phyloP scores from a whole-genome alignment of 2,797 vertebrate species.

The Chrosomus eos region DNA sequence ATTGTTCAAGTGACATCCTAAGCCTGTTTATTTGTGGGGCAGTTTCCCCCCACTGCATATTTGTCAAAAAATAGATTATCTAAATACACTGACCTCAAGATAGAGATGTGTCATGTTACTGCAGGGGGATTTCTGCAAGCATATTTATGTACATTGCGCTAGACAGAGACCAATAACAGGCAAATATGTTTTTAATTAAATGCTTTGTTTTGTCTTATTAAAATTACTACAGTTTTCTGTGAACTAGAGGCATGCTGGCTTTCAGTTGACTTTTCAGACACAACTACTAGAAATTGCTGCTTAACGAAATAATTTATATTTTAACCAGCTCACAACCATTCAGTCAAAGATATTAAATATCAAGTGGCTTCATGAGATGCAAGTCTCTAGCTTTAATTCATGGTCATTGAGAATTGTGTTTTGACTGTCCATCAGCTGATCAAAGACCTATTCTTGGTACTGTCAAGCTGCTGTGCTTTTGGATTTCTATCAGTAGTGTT shows the following conservation, averaged over 20 bases:
- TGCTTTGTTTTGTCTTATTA: neutral
- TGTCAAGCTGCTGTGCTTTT: conserved; percentile 38
- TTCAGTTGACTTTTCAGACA: neutral
- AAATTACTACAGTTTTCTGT: neutral
- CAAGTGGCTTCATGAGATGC: neutral
- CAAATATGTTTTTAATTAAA: neutral
- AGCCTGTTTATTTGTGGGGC: conserved; percentile 33
- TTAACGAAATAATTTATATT: neutral
- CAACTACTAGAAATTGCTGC: neutral
- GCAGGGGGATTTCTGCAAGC: conserved; percentile 49
- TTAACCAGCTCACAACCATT: neutral
- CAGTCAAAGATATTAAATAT: neutral
- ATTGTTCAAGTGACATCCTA: neutral
- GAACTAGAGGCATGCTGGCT: neutral
- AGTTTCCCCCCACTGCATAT: conserved; percentile 33
- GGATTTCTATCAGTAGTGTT: conserved; percentile 34
- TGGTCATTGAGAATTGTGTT: conserved; percentile 1
- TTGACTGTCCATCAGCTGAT: conserved; percentile 39
- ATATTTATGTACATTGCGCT: conserved; percentile 1
- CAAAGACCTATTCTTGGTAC: conserved; percentile 41
- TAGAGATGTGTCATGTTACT: conserved; percentile 52
- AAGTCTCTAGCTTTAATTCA: neutral
- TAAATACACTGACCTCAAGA: conserved; percentile 47
- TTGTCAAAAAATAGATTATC: conserved; percentile 56
- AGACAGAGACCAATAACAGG: neutral